Evolutionary conservation across 2,888 invertebrate genomes (phyloP).

Genomic region (Apocheima hispidaria): DNA sequence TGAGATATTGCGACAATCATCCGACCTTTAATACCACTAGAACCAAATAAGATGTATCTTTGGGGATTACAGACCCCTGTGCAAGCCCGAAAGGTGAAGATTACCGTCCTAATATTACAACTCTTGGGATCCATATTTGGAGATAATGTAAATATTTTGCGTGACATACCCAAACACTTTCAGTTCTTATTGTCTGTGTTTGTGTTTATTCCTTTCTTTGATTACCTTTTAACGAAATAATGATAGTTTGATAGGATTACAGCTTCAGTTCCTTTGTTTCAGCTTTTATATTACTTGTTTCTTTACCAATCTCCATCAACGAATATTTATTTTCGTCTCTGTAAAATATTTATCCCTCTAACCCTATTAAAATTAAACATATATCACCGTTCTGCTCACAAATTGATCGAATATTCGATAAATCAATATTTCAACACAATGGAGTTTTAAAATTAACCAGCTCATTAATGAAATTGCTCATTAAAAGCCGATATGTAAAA

Average conservation of each 20-base stretch:
- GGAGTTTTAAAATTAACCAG: constrained; percentile 12
- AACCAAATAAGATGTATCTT: neutral
- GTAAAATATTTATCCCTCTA: constrained; percentile 6
- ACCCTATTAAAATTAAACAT: constrained; percentile 25
- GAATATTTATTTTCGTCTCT: constrained; percentile 10
- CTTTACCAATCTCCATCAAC: neutral
- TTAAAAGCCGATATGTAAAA: neutral
- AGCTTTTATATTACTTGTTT: neutral
- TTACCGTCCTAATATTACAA: constrained; percentile 20
- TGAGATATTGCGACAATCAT: neutral
- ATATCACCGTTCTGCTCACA: constrained; percentile 1
- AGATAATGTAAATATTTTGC: constrained; percentile 23
- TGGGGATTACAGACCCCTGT: constrained; percentile 6
- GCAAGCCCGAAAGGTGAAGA: constrained; percentile 14
- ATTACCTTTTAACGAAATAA: neutral
- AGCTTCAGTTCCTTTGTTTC: neutral
- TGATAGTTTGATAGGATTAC: neutral
- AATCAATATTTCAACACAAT: constrained; percentile 15
- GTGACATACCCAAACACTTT: neutral
- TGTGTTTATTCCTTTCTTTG: neutral
- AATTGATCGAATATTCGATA: constrained; percentile 25
- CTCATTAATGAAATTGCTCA: constrained; percentile 15
- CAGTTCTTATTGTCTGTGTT: too few relatives aligned
- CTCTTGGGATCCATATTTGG: constrained; percentile 15
- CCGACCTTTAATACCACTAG: neutral